Evolutionary conservation across 2,113 vertebrate genomes (phyloP).

Genomic region (Dendrocopos noguchii): DNA sequence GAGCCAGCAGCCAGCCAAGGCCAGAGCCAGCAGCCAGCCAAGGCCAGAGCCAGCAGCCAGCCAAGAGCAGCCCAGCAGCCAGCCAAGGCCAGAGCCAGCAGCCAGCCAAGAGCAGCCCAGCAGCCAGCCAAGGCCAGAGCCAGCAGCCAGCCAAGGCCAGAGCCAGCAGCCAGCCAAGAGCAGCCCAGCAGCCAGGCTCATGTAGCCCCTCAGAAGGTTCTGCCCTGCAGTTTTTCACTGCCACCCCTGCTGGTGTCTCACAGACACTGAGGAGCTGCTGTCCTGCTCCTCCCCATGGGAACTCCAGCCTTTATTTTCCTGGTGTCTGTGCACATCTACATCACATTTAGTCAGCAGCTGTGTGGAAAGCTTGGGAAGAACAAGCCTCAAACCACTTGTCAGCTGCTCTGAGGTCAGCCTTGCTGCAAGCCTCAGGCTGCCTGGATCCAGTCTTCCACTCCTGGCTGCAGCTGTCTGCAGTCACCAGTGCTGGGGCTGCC

Average conservation of each 20-base stretch:
- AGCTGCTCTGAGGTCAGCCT: not conserved
- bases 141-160: too few relatives aligned
- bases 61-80: too few relatives aligned
- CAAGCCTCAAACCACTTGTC: not conserved
- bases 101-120: too few relatives aligned
- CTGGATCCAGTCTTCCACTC: not conserved
- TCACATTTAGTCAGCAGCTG: not conserved
- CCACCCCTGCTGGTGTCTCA: not conserved
- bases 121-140: too few relatives aligned
- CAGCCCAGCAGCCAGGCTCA: too few relatives aligned
- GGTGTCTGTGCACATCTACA: not conserved
- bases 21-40: too few relatives aligned
- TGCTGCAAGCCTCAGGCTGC: not conserved
- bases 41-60: too few relatives aligned
- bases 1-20: too few relatives aligned
- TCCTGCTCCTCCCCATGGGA: not conserved
- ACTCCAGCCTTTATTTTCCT: not conserved
- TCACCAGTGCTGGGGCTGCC: not conserved
- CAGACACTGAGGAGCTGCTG: fast-evolving
- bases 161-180: too few relatives aligned
- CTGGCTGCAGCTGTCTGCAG: not conserved
- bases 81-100: too few relatives aligned
- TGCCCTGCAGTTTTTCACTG: not conserved
- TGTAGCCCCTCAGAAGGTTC: not conserved
- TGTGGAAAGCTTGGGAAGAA: not conserved